Evolutionary conservation across 2,113 vertebrate genomes (phyloP).

Genomic region (Pelusios castaneus): DNA sequence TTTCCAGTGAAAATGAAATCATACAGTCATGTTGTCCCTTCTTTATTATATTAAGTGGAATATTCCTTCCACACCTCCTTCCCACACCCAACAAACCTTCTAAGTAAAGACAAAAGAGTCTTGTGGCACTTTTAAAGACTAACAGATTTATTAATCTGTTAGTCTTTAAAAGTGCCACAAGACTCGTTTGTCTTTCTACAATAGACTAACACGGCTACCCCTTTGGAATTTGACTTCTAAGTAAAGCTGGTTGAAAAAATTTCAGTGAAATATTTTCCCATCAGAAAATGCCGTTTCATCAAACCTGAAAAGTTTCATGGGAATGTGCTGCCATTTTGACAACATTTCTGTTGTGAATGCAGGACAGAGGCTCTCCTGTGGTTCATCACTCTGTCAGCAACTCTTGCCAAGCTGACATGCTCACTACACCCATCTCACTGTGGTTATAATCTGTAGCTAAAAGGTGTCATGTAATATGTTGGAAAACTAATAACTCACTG

Average conservation of each 20-base stretch:
- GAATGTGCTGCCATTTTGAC: neutral
- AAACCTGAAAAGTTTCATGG: neutral
- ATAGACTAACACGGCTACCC: too few relatives aligned
- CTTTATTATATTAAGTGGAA: neutral
- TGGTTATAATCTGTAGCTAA: neutral
- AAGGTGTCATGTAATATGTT: neutral
- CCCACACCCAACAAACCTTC: neutral
- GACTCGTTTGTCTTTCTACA: too few relatives aligned
- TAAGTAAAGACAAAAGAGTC: too few relatives aligned
- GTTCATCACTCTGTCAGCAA: neutral
- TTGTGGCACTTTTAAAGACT: too few relatives aligned
- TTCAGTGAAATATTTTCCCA: neutral
- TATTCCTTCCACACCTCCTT: neutral
- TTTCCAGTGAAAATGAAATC: neutral
- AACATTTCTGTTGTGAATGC: neutral
- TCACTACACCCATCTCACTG: neutral
- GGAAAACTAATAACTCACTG: neutral
- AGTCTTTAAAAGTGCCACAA: too few relatives aligned
- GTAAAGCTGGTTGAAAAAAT: neutral
- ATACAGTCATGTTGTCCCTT: neutral
- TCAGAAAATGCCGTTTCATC: neutral
- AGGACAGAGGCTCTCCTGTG: neutral
- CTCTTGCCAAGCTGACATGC: neutral
- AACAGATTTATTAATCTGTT: too few relatives aligned
- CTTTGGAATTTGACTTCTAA: too few relatives aligned